These are phyloP conservation scores for Agonopterix subpropinquella DNA, from an alignment of 2,888 invertebrate genomes.

Conservation along the genomic window DNA sequence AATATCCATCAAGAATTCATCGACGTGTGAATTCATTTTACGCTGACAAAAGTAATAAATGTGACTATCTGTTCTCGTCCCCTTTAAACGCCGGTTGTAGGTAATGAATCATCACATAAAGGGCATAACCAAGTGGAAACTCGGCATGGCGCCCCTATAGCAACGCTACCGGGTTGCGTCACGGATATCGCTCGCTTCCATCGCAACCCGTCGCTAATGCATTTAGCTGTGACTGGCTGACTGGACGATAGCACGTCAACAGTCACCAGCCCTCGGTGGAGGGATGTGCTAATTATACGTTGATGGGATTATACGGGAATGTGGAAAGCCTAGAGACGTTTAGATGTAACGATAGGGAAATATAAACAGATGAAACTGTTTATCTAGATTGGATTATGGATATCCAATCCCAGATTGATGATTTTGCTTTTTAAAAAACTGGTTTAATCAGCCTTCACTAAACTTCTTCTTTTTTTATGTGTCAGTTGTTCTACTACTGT, in stretches of 20 bases:
- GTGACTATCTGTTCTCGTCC: constrained; percentile 66
- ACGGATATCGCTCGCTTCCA: not conserved
- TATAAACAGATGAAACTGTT: too few species aligned
- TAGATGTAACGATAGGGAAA: too few species aligned
- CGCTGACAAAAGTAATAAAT: constrained; percentile 75
- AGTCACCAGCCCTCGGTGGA: constrained; percentile 16
- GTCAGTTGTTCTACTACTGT: too few species aligned
- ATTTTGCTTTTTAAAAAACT: too few species aligned
- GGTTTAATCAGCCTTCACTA: too few species aligned
- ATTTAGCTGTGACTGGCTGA: constrained; percentile 35
- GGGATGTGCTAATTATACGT: constrained; percentile 10
- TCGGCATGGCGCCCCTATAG: too few species aligned
- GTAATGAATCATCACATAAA: constrained; percentile 74
- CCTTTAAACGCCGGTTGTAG: constrained; percentile 37
- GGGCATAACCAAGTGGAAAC: constrained; percentile 73
- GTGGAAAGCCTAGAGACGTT: too few species aligned
- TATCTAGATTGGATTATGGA: too few species aligned
- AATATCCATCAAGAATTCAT: constrained; percentile 23
- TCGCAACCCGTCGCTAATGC: constrained; percentile 32
- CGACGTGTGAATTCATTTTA: constrained; percentile 67
- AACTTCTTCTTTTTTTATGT: too few species aligned
- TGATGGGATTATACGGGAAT: too few species aligned
- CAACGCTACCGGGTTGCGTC: too few species aligned
- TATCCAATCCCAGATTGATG: too few species aligned
- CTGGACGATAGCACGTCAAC: constrained; percentile 44